Conservation (phyloP, 2,113 vertebrate genomes). For the Ctenomys sociabilis region DNA sequence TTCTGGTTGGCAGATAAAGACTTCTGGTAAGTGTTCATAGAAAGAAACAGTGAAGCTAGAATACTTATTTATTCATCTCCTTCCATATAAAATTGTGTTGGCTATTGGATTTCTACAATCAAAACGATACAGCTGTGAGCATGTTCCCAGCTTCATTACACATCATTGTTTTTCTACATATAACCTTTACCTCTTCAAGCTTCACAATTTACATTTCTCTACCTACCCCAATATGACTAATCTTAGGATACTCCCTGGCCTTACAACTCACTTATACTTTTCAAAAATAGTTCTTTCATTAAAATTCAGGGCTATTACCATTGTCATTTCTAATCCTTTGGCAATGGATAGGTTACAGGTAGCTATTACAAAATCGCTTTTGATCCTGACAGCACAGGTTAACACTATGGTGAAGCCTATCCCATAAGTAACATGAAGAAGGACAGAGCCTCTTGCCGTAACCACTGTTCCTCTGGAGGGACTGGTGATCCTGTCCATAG, state of each 20-base stretch:
- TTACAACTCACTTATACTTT: not conserved
- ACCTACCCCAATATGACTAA: not conserved
- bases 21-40: not conserved
- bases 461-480: not conserved
- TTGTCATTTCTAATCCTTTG: not conserved
- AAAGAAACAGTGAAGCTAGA: not conserved
- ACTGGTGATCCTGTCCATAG: not conserved
- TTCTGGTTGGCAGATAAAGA: not conserved
- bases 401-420: not conserved
- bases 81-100: not conserved
- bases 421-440: not conserved
- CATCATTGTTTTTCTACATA: not conserved
- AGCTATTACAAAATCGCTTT: not conserved
- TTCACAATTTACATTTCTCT: not conserved
- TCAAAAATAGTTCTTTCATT: not conserved
- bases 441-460: not conserved
- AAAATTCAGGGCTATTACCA: not conserved
- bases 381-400: not conserved
- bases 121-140: not conserved
- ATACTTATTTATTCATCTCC: not conserved
- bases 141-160: accelerated
- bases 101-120: not conserved
- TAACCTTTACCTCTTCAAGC: too few species aligned
- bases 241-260: not conserved
- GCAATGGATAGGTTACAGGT: not conserved